These are phyloP conservation scores for Guaruba guarouba DNA, from an alignment of 2,113 vertebrate species.

Conservation along the genomic window DNA sequence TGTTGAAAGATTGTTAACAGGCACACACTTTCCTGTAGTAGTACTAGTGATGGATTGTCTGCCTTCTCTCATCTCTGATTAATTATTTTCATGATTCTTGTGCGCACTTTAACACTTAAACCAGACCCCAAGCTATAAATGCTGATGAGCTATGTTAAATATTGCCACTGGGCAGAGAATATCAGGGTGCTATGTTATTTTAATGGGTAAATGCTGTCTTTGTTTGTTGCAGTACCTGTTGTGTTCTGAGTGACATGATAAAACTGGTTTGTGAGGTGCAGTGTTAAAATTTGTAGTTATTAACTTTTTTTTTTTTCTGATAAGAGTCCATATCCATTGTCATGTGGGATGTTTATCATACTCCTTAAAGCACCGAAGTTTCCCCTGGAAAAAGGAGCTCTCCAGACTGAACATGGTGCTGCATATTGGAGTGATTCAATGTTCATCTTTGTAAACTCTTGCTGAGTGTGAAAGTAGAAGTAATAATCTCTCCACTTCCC, in stretches of 20 bases:
- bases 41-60: background rate
- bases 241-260: background rate
- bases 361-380: background rate
- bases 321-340: background rate
- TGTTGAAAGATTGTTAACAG: conserved; percentile 3
- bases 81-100: background rate
- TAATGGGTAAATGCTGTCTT: background rate
- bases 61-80: background rate
- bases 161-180: background rate
- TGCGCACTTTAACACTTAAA: background rate
- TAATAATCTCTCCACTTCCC: background rate
- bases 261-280: background rate
- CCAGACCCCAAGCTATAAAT: background rate
- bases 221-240: background rate
- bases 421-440: background rate
- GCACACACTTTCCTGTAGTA: background rate
- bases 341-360: background rate
- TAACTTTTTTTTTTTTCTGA: background rate
- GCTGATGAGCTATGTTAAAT: background rate
- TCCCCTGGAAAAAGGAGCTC: conserved; percentile 4
- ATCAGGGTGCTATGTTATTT: background rate
- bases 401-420: background rate
- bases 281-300: background rate
- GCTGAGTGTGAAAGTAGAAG: background rate
- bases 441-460: background rate